These are phyloP conservation scores for Connochaetes taurinus DNA, from an alignment of 2,113 vertebrate genomes.

Conservation along the genomic window DNA sequence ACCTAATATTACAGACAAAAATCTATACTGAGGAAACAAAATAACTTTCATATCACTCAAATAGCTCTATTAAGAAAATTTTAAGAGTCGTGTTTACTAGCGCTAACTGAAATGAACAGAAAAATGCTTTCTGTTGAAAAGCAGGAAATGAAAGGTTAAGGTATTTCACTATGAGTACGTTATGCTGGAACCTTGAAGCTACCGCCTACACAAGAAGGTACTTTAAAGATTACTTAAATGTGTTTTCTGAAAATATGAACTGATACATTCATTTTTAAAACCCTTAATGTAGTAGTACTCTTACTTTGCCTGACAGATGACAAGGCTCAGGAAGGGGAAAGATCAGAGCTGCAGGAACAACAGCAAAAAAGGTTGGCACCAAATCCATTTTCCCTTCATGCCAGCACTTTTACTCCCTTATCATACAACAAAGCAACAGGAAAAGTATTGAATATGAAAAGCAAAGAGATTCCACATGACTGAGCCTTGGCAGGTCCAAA, in stretches of 20 bases:
- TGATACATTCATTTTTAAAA: conserved; percentile 31
- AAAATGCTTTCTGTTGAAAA: conserved; percentile 1
- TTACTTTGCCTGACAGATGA: conserved; percentile 40
- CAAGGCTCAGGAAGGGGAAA: conserved; percentile 32
- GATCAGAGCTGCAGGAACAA: conserved; percentile 22
- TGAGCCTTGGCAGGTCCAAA: conserved; percentile 48
- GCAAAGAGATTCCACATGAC: not conserved
- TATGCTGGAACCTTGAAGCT: not conserved
- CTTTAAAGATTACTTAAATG: conserved; percentile 20
- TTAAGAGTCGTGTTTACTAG: not conserved
- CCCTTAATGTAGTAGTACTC: not conserved
- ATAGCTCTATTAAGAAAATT: not conserved
- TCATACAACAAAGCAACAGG: conserved; percentile 42
- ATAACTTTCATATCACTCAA: not conserved
- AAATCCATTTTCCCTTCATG: not conserved
- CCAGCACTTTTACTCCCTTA: not conserved
- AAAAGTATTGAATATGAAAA: conserved; percentile 34
- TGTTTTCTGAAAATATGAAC: conserved; percentile 1
- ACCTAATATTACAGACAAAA: not conserved
- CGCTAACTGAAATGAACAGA: conserved; percentile 18
- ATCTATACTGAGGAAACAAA: not conserved
- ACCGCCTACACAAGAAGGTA: not conserved
- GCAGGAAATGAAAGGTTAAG: conserved; percentile 35
- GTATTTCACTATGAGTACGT: conserved; percentile 2
- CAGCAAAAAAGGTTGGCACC: not conserved